Conservation (phyloP, 2,113 vertebrate genomes). For the Electrona antarctica region DNA sequence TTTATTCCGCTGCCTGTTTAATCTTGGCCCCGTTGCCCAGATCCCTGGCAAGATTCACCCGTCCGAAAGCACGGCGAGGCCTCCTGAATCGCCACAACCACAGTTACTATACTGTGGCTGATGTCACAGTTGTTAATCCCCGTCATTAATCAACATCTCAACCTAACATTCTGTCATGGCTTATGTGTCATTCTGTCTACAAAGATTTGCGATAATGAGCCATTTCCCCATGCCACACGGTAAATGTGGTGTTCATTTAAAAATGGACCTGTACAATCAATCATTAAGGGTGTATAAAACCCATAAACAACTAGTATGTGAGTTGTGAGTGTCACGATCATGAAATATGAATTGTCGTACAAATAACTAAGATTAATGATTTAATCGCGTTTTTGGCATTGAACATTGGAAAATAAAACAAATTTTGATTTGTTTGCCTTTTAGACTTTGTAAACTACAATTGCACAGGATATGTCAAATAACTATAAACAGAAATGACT, state of each 20-base stretch:
- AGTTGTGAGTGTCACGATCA: no score
- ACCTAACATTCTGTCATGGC: not conserved
- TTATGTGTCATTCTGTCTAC: not conserved
- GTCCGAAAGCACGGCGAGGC: slow-evolving; percentile 25
- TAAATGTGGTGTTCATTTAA: not conserved
- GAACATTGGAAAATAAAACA: no score
- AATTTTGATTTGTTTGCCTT: no score
- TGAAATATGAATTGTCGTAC: no score
- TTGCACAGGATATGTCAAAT: no score
- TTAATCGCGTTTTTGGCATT: no score
- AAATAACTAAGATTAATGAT: no score
- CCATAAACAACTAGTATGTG: no score
- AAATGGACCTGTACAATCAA: no score
- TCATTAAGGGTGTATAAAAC: no score
- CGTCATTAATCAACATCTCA: not conserved
- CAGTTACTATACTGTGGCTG: slow-evolving; percentile 1
- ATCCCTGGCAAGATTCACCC: slow-evolving; percentile 51
- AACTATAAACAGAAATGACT: no score
- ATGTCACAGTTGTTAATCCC: slow-evolving; percentile 10
- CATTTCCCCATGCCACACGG: not conserved
- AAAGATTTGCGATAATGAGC: not conserved
- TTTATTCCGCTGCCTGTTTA: slow-evolving; percentile 70
- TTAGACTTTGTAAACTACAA: no score
- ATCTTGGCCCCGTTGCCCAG: slow-evolving; percentile 44
- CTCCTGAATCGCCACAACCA: slow-evolving; percentile 24